Base-by-base conservation (phyloP, 2,888 invertebrate genomes). In the Poecilus cupreus region DNA sequence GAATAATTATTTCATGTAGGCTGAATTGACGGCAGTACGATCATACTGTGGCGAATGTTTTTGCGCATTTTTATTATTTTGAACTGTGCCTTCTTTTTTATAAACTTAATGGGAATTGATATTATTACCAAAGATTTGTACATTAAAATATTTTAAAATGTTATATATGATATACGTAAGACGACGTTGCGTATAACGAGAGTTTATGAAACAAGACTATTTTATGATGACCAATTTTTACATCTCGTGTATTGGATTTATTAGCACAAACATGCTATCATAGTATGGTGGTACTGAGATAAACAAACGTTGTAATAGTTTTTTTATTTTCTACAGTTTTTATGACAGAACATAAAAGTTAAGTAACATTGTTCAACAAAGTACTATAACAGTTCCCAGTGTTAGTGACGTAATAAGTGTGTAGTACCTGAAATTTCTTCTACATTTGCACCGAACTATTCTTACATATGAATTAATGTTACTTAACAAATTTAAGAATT, bases 41-140 rank as follows among this genome's bases (percentile, higher is more conserved):
- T 80, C 80, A 80, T 80, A 80, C 80, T 80, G 80, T 80, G 72
- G 22, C 75, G 51, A 68, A 24, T 57, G 72, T 54, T 80, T 78
- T 72, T 80, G 79, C 68, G 22, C 43, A 16, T 60, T n/a, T 54
- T 49, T 77, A 20, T 64, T 75, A 32, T 32, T 37, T 75, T 78
- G n/a, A 37, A 64, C 57, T 37, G 80, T 80, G 80, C 80, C 80
- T 80, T 80, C 80, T 80, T 80, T 79, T 80, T 80, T 51, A 72
- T 72, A 72, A 60, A 68, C 43, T 43, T 20, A 8, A 51, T 57
- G 20, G 39, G 57, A 80, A 77, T 64, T 39, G 60, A 49, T 20
- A 60, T 18, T 68, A 37, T 75, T 75, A 72, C 80, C 72, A 80
- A 80, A 80, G 72, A 57, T 72, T 72, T 72, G 72, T 72, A 72